Conservation (phyloP, 2,113 vertebrate genomes). For the Cygnus buccinator region DNA sequence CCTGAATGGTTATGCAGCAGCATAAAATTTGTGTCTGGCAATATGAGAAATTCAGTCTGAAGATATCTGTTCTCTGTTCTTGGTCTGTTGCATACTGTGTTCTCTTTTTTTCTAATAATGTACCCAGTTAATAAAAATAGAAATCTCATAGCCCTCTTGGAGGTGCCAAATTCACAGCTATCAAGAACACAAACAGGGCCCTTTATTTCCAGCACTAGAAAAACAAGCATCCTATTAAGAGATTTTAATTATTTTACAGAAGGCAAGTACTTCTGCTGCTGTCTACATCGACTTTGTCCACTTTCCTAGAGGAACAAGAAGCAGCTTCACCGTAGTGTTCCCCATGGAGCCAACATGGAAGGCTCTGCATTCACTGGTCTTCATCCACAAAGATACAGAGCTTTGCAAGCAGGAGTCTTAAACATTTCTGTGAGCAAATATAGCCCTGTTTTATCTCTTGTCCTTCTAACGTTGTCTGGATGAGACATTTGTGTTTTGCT, state of each 20-base stretch:
- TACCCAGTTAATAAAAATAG: background rate
- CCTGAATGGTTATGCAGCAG: background rate
- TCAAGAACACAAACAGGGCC: background rate
- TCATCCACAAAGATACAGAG: background rate
- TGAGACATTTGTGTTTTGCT: conserved; percentile 26
- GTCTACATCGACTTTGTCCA: background rate
- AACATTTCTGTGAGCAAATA: background rate
- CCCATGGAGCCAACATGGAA: background rate
- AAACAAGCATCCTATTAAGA: background rate
- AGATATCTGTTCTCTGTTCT: background rate
- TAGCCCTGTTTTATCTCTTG: conserved; percentile 41
- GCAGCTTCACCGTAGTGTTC: background rate
- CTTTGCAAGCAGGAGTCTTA: background rate
- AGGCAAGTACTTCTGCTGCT: background rate
- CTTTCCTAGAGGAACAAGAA: background rate
- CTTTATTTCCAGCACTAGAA: background rate
- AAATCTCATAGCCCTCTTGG: background rate
- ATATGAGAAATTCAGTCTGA: background rate
- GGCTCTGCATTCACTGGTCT: background rate
- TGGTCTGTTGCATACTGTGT: background rate
- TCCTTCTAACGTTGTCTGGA: conserved; percentile 34
- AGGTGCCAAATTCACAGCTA: background rate
- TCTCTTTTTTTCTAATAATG: background rate
- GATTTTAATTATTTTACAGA: background rate
- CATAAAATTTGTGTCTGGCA: background rate